Evolutionary conservation across 2,888 invertebrate genomes (phyloP), one percentile per base, ranked within the genome.

Genomic region (Stegophylla sp.): DNA sequence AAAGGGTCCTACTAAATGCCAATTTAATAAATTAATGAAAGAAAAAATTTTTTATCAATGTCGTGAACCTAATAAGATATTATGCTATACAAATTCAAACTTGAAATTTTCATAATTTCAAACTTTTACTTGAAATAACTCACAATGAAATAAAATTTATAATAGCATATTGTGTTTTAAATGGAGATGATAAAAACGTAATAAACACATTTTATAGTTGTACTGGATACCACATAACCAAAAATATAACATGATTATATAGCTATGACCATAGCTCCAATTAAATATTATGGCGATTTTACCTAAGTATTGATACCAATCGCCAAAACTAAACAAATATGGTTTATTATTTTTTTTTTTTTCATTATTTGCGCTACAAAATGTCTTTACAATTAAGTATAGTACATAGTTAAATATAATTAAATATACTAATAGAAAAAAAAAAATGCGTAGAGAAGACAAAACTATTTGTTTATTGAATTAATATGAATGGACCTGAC

Each of bases 401-500:
- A 61, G 61, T 79, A 79, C 79, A 79, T 48, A 71, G 48, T 59
- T 79, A 79, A 79, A 79, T 71, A 71, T 79, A 79, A 41, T 79
- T 79, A 71, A 77, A 77, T 77, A 79, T 79, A 71, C 59, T 79
- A 71, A 79, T 79, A 71, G 45, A 67, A 66, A 69, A 79, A 66
- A 74, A 66, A 79, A 69, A 71, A 71, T 71, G 79, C 71, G 71
- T 61, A 61, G 69, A 77, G 77, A 79, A 79, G 79, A 79, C 79
- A 79, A 79, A 76, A 71, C 71, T 79, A 79, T 48, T 77, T 61
- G 69, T 69, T 69, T 79, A 69, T 69, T 79, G 69, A 69, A 61
- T 69, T 71, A 79, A 69, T 69, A 79, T 79, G 79, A 79, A 79
- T 79, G 79, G 79, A 79, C 79, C 79, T 79, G 79, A 79, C 79